A percentile compares a stretch with the other conserved stretches of the same genome.
phyloP scores from a whole-genome alignment of 2,888 invertebrate species.

The Chaitophorus viminalis region DNA sequence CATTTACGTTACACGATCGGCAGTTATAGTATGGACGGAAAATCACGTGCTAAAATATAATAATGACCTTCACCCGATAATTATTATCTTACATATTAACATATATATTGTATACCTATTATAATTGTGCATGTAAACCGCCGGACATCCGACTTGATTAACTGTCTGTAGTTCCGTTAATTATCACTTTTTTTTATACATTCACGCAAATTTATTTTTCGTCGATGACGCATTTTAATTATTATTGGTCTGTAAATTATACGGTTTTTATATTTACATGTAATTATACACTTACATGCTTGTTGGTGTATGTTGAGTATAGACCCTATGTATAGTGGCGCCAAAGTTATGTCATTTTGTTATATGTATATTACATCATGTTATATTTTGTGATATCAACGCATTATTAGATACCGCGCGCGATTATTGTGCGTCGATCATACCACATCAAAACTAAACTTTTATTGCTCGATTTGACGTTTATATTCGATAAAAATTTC shows the following conservation, averaged over 20 bases:
- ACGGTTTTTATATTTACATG: neutral
- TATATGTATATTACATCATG: too few species aligned
- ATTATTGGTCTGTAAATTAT: neutral
- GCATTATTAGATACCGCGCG: too few species aligned
- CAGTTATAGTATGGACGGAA: neutral
- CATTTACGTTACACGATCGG: neutral
- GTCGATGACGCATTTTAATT: neutral
- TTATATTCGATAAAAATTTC: neutral
- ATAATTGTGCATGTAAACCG: slow-evolving; percentile 4
- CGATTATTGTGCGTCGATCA: too few species aligned
- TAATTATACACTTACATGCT: neutral
- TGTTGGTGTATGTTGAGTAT: too few species aligned
- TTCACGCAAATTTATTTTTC: neutral
- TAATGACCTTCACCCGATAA: neutral
- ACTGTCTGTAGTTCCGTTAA: slow-evolving; percentile 11
- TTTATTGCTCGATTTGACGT: too few species aligned
- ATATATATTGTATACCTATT: neutral
- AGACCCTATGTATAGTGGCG: too few species aligned
- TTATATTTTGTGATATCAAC: too few species aligned
- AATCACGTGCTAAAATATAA: slow-evolving; percentile 7
- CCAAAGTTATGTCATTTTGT: too few species aligned
- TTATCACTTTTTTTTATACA: neutral
- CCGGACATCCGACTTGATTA: slow-evolving; percentile 5
- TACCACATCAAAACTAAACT: too few species aligned
- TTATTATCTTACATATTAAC: neutral